Base-by-base conservation (phyloP, 2,113 vertebrate species). In the Charadrius vociferus region DNA sequence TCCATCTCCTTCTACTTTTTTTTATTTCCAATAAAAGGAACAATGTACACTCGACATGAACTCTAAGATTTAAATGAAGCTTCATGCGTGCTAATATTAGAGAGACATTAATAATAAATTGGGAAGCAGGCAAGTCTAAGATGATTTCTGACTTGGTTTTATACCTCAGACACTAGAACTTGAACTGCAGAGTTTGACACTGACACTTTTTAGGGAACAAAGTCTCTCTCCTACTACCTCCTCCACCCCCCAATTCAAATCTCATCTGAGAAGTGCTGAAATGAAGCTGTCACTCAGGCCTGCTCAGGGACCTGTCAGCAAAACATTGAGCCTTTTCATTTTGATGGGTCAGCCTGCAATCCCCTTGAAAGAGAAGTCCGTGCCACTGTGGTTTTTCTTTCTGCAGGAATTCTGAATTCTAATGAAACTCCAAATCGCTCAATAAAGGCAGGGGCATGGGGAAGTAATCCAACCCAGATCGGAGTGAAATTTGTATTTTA, bases 131-230 rank as follows among this genome's bases (percentile, higher is more conserved):
- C 74, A 55, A 74, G 78, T 59, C 19, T 59, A 86, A 92, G 86
- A 92, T 92, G 67, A 71, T 88, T 97, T 88, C 94, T 95, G 94
- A 92, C 96, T 97, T 66, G 32, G 67, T 97, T 98, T 97, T 97
- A 95, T 95, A 90, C 86, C 95, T 94, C 90, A 75, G 96, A 83
- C 93, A 99, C 98, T 98, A 98, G 98, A 98, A 98, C 97, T 98
- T 98, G 98, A 98, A 98, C 98, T 96, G 70, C 93, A 36, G 95
- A 98, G 97, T 98, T 97, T 98, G 98, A 98, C 97, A 98, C 97
- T 98, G 99, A 98, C 99, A 98, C 98, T 99, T 99, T 98, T 98
- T 98, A 97, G 98, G 98, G 98, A 98, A 99, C 97, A 98, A 98
- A 99, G 98, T 98, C 90, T 98, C 97, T 97, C 95, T 96, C 93